These are phyloP conservation scores for Cantharis rufa DNA, from an alignment of 2,888 invertebrate genomes.

Conservation along the genomic window DNA sequence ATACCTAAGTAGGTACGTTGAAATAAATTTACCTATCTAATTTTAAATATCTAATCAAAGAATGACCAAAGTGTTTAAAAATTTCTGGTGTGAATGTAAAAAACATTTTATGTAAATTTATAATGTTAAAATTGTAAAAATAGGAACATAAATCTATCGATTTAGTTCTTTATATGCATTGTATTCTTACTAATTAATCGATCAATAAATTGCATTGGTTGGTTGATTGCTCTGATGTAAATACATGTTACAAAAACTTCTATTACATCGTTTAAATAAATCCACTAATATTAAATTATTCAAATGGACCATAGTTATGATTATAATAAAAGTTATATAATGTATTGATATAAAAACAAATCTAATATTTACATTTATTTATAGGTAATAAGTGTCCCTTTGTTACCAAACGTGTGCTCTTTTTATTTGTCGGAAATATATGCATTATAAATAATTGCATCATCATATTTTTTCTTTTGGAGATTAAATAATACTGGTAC, in stretches of 20 bases:
- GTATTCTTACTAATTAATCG: constrained; percentile 43
- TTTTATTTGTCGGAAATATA: constrained; percentile 29
- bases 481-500: too few relatives aligned
- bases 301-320: constrained; percentile 30
- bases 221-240: constrained; percentile 43
- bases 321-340: constrained; percentile 25
- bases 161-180: constrained; percentile 38
- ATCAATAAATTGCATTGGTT: constrained; percentile 38
- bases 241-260: constrained; percentile 46
- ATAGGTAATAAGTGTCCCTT: constrained; percentile 31
- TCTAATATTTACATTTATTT: constrained; percentile 28
- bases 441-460: not conserved
- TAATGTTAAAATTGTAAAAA: constrained; percentile 46
- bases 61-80: constrained; percentile 42
- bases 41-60: constrained; percentile 23
- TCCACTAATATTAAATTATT: constrained; percentile 22
- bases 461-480: not conserved
- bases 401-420: constrained; percentile 28
- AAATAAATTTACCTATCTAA: constrained; percentile 9
- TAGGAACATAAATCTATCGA: constrained; percentile 33
- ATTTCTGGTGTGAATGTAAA: constrained; percentile 34
- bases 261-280: constrained; percentile 34
- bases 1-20: constrained; percentile 17
- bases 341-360: constrained; percentile 26
- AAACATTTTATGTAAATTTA: constrained; percentile 43